Evolutionary conservation across 92 coral and sea anemone genomes (phyloP), one percentile per base, ranked within the genome.

Genomic region (Palythoa heliodiscus): DNA sequence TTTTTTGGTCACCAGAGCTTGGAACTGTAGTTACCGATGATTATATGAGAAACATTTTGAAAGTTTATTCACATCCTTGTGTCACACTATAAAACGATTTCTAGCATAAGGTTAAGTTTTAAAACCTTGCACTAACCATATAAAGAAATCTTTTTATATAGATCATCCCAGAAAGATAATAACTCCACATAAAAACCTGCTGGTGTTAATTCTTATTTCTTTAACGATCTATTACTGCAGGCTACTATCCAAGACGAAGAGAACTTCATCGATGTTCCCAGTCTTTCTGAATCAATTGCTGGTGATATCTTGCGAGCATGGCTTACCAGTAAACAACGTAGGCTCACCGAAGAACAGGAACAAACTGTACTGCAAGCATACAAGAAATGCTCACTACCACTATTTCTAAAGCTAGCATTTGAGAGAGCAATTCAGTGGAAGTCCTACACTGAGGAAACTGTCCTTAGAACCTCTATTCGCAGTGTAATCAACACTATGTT

Each of bases 401-500:
- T 97, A 4, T 97, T 71, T 75, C 90, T 97, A 22, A 91, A 91
- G 88, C 98, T 97, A 20, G 93, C 94, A 19, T 89, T 95, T 52
- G 92, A 93, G 70, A 90, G 87, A 73, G 94, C 92, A 7, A 24
- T 88, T 68, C 91, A 82, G 38, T 91, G 95, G 94, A 87, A 88
- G 39, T 91, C 99, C 35, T 91, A 88, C 91, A 75, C 90, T 5
- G 90, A 89, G 68, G 89, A 88, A 40, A 77, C 86, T 20, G 79
- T 84, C 14, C 67, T 91, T 14, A 87, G 91, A 78, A 69, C 87
- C 5, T 86, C 91, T 15, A 92, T 90, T 11, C 87, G 91, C n/a
- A 84, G 87, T 64, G 76, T 89, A 86, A 91, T 89, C 78, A 90
- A 90, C 76, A 83, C 93, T 58, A 70, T 95, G 77, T 91, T 93